Evolutionary conservation across 2,888 invertebrate species (phyloP).

Genomic region (Caenorhabditis macrosperma): DNA sequence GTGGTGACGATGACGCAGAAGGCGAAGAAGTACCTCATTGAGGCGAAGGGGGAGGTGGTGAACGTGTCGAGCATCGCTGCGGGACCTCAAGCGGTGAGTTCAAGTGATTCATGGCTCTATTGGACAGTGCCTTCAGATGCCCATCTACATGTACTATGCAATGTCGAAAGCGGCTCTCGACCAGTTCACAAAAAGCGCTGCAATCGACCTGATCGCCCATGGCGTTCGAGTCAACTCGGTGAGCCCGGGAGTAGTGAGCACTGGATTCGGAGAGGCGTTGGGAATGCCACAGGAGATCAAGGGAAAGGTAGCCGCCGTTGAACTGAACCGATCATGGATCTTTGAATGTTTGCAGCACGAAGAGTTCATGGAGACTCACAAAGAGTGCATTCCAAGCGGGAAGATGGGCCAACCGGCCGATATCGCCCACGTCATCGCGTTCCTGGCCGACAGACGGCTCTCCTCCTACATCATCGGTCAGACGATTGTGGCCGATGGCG

Average conservation of each 20-base stretch:
- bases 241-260: conserved; percentile 52
- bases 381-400: conserved; percentile 31
- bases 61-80: conserved; percentile 40
- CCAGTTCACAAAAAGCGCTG: conserved; percentile 34
- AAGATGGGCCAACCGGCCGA: conserved; percentile 32
- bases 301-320: too few relatives aligned
- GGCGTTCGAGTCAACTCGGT: conserved; percentile 43
- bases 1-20: conserved; percentile 44
- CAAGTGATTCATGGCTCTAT: not conserved
- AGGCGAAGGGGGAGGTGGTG: conserved; percentile 51
- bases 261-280: conserved; percentile 43
- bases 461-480: conserved; percentile 49
- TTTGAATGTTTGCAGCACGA: too few relatives aligned
- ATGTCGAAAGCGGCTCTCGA: conserved; percentile 39
- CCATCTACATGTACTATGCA: conserved; percentile 20
- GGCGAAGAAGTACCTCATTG: conserved; percentile 39
- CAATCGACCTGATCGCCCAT: conserved; percentile 30
- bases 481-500: conserved; percentile 43
- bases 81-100: conserved; percentile 12
- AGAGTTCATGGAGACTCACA: not conserved
- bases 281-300: conserved; percentile 35
- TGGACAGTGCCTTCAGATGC: conserved; percentile 6
- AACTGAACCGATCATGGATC: too few relatives aligned
- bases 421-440: conserved; percentile 49
- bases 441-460: conserved; percentile 42